Percentiles rank a stretch among this genome's conserved stretches.
phyloP scores from a whole-genome alignment of 2,888 invertebrate species.

The Agriopis marginaria region DNA sequence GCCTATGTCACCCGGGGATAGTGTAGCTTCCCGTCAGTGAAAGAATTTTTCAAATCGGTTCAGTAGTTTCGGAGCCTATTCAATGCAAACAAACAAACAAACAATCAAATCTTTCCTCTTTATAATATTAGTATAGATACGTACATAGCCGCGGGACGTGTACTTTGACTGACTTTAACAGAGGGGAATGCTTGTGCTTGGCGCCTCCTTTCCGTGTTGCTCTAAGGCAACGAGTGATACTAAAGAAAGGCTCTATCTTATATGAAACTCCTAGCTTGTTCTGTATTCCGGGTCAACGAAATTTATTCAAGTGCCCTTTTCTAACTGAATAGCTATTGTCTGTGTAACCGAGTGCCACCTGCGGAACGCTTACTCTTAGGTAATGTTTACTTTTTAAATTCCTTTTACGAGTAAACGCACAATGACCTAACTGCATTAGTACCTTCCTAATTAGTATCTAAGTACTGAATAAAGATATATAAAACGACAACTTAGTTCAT shows the following conservation, averaged over 20 bases:
- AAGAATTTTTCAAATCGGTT: too few species aligned
- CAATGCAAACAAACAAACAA: too few species aligned
- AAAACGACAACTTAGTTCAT: too few species aligned
- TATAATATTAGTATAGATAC: too few species aligned
- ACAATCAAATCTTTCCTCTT: too few species aligned
- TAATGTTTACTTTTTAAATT: slow-evolving; percentile 51
- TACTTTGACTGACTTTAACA: not conserved
- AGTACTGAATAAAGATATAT: not conserved
- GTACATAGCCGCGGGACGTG: not conserved
- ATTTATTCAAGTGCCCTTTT: slow-evolving; percentile 70
- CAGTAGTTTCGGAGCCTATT: too few species aligned
- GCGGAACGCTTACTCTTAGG: slow-evolving; percentile 31
- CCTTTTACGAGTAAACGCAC: slow-evolving; percentile 26
- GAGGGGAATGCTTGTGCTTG: too few species aligned
- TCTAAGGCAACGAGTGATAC: not conserved
- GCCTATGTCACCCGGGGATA: too few species aligned
- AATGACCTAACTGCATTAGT: too few species aligned
- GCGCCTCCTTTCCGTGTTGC: too few species aligned
- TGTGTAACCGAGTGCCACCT: slow-evolving; percentile 38
- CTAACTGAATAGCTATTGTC: slow-evolving; percentile 53
- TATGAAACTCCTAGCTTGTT: slow-evolving; percentile 7
- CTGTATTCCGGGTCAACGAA: slow-evolving; percentile 59
- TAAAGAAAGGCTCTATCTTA: slow-evolving; percentile 6
- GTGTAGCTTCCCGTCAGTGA: too few species aligned
- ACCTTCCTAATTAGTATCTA: not conserved